Base-by-base conservation (phyloP, 2,888 invertebrate genomes). In the Coecobrya sp. region DNA sequence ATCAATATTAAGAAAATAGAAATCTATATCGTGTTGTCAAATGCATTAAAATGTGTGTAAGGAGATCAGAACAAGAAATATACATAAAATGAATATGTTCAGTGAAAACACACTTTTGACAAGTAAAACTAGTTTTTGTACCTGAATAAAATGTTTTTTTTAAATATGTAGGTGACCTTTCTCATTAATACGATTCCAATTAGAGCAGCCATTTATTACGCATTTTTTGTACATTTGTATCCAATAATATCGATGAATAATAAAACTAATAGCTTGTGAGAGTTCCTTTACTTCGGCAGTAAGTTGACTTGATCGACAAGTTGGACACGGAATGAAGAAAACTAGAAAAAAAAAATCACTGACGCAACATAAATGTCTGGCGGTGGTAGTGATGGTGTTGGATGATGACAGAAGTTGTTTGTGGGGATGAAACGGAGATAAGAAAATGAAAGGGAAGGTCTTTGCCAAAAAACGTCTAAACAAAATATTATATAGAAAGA, bases 381-480 rank as follows among this genome's bases (percentile, higher is more conserved):
- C 42, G 81, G 30, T 81, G 81, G 81, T 36, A 36, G 27, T 84
- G 16, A 16, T 62, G 19, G 55, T 81, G 55, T 36, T 76, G 49
- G 19, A 30, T 52, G 81, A 81, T 25, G 81, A 52, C 55, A 81
- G 52, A 10, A 49, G 76, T 59, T 49, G n/a, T 16, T 65, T 85
- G n/a, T 73, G n/a, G 30, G 16, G 73, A 36, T 55, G 89, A 89
- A 55, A 68, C 4, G 52, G n/a, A 81, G 87, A 87, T 27, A 85
- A 86, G 49, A 82, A 30, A 49, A 65, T 45, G 22, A 88, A 45
- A 59, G 84, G 27, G 70, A 59, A 93, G 89, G 93, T 91, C 92
- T 91, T 91, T 93, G 93, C 93, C 93, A 93, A 92, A 52, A 93
- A 93, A 85, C 62, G 49, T 42, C 85, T 45, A 65, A 85, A 45